Conservation (phyloP, 2,888 invertebrate genomes). For the Thelaira solivaga region DNA sequence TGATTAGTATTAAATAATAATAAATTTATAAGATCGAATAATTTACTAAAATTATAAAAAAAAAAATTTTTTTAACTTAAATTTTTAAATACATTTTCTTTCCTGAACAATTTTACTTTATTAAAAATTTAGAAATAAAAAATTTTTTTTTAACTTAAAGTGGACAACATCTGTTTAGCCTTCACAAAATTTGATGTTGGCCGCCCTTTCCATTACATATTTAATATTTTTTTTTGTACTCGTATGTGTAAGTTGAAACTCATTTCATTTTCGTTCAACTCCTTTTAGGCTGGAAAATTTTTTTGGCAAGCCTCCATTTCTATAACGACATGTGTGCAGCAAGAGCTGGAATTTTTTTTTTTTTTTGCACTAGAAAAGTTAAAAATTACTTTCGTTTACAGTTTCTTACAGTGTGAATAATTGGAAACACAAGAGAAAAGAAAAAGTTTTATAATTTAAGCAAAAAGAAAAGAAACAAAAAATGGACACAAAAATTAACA, state of each 20-base stretch:
- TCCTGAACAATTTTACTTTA: no score
- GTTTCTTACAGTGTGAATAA: conserved; percentile 9
- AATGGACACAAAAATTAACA: conserved; percentile 1
- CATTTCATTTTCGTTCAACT: background rate
- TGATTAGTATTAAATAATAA: no score
- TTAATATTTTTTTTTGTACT: background rate
- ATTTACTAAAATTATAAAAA: no score
- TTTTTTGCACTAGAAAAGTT: conserved; percentile 42
- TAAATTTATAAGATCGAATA: no score
- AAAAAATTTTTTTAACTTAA: no score
- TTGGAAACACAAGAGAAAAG: background rate
- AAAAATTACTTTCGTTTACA: background rate
- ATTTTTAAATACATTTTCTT: no score
- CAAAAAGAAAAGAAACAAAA: background rate
- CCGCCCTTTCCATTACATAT: background rate
- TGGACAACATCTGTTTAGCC: no score
- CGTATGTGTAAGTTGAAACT: no score
- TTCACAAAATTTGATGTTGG: no score
- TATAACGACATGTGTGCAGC: conserved; percentile 39
- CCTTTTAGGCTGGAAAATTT: background rate
- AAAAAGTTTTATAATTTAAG: background rate
- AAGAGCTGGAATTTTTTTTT: conserved; percentile 28
- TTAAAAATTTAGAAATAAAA: no score
- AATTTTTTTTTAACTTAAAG: no score
- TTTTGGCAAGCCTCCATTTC: conserved; percentile 52